Evolutionary conservation across 2,888 invertebrate species (phyloP), one percentile per base, ranked within the genome.

Genomic region (Halictus ligatus): DNA sequence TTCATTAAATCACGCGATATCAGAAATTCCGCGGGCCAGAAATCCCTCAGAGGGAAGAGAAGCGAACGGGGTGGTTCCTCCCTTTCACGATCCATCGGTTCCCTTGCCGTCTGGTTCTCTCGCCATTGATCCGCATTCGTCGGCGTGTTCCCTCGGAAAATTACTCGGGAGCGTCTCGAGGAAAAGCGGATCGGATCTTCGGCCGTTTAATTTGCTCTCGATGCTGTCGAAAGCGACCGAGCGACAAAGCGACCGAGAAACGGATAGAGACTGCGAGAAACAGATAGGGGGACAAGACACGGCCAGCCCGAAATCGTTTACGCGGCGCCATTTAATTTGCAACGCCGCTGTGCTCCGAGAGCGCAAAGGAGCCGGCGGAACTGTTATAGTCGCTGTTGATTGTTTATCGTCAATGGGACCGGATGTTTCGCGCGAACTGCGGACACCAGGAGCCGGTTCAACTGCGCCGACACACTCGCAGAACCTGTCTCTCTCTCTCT

Each of bases 191-290:
- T 78, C 67, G 80, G 78, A 67, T 78, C 87, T 46, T 25, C 73
- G 67, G 13, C 12, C 72, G 73, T 88, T 88, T 89, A 90, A 90
- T 89, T 87, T 86, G 78, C 81, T 75, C 85, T 58, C n/a, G n/a
- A 58, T 10, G 58, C n/a, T n/a, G 12, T 25, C 58, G 58, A 35
- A 35, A 35, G 35, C 35, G n/a, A n/a, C n/a, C n/a, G n/a, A 2
- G 72, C 83, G 80, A 89, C 83, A 86, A 87, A 90, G 67, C 75
- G 58, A 2, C 54, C 21, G 18, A 15, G 35, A 79, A 76, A 79
- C 25, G 74, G 74, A 54, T 69, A 46, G 35, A 35, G 73, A 25
- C 0, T 35, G 35, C 35, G 58, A 60, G 58, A 25, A 1, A 5
- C 12, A 60, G n/a, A 12, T 25, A 25, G 58, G 12, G 43, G 40